Conservation (phyloP, 2,888 invertebrate species). For the Hemithea aestivaria region DNA sequence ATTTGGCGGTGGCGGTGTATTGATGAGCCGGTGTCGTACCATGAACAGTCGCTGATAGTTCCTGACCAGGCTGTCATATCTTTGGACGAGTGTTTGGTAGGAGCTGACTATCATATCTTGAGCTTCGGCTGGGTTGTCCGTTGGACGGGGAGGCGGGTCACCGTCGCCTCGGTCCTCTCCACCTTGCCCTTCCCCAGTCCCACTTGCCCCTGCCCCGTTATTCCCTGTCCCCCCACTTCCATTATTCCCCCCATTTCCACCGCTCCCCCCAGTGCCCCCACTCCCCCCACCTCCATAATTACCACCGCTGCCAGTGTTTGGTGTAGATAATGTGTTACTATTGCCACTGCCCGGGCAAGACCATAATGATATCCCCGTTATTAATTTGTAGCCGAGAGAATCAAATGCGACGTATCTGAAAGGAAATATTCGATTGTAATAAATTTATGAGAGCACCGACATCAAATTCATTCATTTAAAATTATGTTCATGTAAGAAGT, state of each 20-base stretch:
- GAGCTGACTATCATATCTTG: slow-evolving; percentile 71
- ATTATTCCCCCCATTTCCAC: slow-evolving; percentile 33
- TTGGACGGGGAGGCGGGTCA: slow-evolving; percentile 26
- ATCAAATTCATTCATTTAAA: no score
- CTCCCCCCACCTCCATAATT: slow-evolving; percentile 15
- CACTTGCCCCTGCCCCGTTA: not conserved
- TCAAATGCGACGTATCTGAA: slow-evolving; percentile 91
- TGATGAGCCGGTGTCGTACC: slow-evolving; percentile 65
- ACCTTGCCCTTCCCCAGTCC: not conserved
- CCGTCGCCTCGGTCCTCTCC: not conserved
- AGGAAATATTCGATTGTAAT: no score
- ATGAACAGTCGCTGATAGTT: slow-evolving; percentile 73
- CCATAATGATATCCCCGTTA: slow-evolving; percentile 87
- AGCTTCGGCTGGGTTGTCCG: slow-evolving; percentile 47
- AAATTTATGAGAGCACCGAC: no score
- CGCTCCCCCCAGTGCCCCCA: slow-evolving; percentile 39
- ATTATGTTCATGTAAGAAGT: no score
- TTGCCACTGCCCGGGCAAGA: slow-evolving; percentile 33
- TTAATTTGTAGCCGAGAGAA: slow-evolving; percentile 87
- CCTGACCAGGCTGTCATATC: slow-evolving; percentile 72
- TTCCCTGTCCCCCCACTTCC: slow-evolving; percentile 6
- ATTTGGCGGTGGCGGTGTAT: slow-evolving; percentile 59
- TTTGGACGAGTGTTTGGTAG: slow-evolving; percentile 70
- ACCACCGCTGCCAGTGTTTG: slow-evolving; percentile 34
- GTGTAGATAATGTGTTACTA: slow-evolving; percentile 42